These are phyloP conservation scores for Stichopus chloronotus DNA, from an alignment of 35 echinoderm and acorn worm genomes.

Conservation along the genomic window DNA sequence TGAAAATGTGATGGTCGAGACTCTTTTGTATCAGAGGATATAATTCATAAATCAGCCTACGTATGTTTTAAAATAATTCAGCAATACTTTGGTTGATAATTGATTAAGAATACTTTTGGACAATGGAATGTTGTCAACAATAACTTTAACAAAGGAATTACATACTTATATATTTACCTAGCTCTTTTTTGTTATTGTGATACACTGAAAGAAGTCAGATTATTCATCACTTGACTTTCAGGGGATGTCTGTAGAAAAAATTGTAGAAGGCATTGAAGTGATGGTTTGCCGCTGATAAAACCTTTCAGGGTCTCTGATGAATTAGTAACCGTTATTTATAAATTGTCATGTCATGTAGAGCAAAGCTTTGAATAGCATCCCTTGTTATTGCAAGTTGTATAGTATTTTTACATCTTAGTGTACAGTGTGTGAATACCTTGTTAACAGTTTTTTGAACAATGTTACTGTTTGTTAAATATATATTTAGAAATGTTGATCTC, in stretches of 20 bases:
- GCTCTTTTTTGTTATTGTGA: not conserved
- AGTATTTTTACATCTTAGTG: constrained; percentile 3
- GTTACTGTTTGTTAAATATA: not conserved
- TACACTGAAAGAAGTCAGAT: not conserved
- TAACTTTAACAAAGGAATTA: too few relatives aligned
- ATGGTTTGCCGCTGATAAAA: not conserved
- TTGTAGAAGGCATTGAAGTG: not conserved
- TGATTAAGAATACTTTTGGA: too few relatives aligned
- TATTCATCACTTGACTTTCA: not conserved
- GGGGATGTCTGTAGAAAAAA: not conserved
- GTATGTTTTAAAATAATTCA: too few relatives aligned
- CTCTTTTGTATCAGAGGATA: too few relatives aligned
- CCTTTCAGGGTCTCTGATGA: not conserved
- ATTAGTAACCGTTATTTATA: not conserved
- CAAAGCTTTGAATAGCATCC: not conserved
- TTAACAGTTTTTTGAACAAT: constrained; percentile 3
- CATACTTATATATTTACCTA: too few relatives aligned
- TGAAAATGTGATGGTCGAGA: too few relatives aligned
- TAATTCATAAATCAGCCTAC: too few relatives aligned
- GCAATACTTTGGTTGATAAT: too few relatives aligned
- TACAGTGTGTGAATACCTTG: not conserved
- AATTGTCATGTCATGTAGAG: not conserved
- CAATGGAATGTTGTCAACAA: too few relatives aligned
- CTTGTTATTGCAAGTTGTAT: not conserved
- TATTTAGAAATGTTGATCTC: not conserved